These are phyloP conservation scores for Leucophenga montana DNA, from an alignment of 2,888 invertebrate genomes.

Conservation along the genomic window DNA sequence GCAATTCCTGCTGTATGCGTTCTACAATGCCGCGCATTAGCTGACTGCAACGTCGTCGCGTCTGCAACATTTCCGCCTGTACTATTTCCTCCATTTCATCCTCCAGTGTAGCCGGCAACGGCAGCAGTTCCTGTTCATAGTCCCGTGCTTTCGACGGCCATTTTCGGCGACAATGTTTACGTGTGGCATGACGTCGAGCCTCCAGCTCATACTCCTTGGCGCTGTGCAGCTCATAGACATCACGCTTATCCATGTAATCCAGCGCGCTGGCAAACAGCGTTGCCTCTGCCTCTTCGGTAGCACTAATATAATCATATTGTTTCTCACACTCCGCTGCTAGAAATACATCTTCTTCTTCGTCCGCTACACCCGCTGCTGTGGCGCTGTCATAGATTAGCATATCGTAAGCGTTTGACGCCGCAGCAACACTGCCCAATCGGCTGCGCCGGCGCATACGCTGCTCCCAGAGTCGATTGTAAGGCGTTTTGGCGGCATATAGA, in stretches of 20 bases:
- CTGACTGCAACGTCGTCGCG: slow-evolving; percentile 59
- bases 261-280: slow-evolving; percentile 54
- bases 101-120: slow-evolving; percentile 16
- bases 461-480: slow-evolving; percentile 53
- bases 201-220: slow-evolving; percentile 66
- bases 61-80: slow-evolving; percentile 45
- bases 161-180: slow-evolving; percentile 70
- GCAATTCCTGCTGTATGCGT: slow-evolving; percentile 70
- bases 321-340: slow-evolving; percentile 41
- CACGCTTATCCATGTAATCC: slow-evolving; percentile 52
- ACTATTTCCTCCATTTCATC: slow-evolving; percentile 20
- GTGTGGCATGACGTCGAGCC: slow-evolving; percentile 60
- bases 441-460: slow-evolving; percentile 52
- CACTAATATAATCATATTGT: slow-evolving; percentile 51
- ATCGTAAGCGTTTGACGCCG: slow-evolving; percentile 31
- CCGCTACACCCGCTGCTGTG: slow-evolving; percentile 18
- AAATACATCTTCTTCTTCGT: slow-evolving; percentile 60
- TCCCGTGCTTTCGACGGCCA: slow-evolving; percentile 51
- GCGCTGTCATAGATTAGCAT: neutral
- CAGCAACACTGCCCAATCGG: slow-evolving; percentile 49
- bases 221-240: slow-evolving; percentile 57
- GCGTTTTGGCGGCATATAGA: slow-evolving; percentile 50
- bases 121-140: neutral
- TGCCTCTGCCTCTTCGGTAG: slow-evolving; percentile 54
- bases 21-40: slow-evolving; percentile 66